phyloP scores from a whole-genome alignment of 2,113 vertebrate species.

The Podarcis raffonei region DNA sequence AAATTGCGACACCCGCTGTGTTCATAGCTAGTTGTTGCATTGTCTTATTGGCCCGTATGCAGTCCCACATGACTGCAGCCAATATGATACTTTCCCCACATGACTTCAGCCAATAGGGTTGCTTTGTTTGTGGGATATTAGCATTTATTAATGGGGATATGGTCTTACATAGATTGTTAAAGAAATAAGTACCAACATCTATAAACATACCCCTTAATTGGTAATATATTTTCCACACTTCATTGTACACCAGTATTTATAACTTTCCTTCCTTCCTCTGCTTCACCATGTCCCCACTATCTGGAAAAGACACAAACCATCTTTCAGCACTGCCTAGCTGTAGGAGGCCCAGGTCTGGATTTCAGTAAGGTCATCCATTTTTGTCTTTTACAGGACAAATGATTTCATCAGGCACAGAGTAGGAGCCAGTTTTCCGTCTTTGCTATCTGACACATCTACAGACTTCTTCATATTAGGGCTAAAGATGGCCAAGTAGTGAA shows the following conservation, averaged over 20 bases:
- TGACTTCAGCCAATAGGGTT: too few species aligned
- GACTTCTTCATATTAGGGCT: neutral
- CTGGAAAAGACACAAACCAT: neutral
- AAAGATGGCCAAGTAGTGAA: neutral
- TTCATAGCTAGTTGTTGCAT: neutral
- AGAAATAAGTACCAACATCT: neutral
- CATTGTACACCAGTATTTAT: neutral
- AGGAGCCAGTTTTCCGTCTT: constrained; percentile 23
- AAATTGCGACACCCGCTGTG: neutral
- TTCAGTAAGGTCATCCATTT: neutral
- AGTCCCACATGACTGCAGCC: neutral
- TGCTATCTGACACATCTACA: neutral
- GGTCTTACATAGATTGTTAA: neutral
- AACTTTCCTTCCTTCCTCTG: neutral
- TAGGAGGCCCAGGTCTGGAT: neutral
- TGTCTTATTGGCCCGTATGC: neutral
- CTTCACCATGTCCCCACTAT: neutral
- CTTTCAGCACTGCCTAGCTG: neutral
- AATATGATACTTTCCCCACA: too few species aligned
- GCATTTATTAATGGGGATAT: neutral
- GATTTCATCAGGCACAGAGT: neutral
- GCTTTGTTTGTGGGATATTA: neutral
- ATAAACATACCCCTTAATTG: neutral
- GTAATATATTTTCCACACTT: neutral
- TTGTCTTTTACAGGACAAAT: constrained; percentile 19